Evolutionary conservation across 2,888 invertebrate genomes (phyloP).

Genomic region (Pseudococcus viburni): DNA sequence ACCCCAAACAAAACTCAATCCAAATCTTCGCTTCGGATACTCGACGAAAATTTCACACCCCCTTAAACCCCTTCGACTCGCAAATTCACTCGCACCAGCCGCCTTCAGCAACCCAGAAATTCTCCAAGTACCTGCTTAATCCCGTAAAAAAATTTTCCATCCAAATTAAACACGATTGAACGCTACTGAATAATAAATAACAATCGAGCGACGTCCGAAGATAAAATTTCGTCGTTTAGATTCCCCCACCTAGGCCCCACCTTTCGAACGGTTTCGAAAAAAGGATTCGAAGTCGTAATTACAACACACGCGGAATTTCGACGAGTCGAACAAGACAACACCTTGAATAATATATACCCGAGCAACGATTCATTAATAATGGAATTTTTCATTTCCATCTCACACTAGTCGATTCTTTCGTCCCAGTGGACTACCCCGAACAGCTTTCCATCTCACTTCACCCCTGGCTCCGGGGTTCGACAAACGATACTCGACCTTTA

Average conservation of each 20-base stretch:
- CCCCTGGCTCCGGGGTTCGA: not conserved
- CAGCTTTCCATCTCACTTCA: not conserved
- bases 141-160: not conserved
- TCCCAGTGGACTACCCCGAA: not conserved
- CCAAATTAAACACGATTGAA: not conserved
- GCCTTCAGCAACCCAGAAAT: not conserved
- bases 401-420: conserved; percentile 6
- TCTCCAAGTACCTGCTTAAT: not conserved
- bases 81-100: not conserved
- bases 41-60: too few relatives aligned
- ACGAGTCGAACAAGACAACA: conserved; percentile 25
- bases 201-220: not conserved
- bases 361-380: conserved; percentile 41
- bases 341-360: conserved; percentile 34
- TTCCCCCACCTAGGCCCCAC: not conserved
- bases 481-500: not conserved
- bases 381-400: conserved; percentile 38
- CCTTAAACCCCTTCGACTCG: too few relatives aligned
- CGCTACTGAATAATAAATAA: conserved; percentile 35
- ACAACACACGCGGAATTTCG: conserved; percentile 1
- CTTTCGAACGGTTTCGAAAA: not conserved
- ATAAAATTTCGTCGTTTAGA: not conserved
- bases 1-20: too few relatives aligned
- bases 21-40: too few relatives aligned
- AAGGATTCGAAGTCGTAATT: conserved; percentile 5